Base-by-base conservation (phyloP, 2,888 invertebrate species). In the Dolomedes plantarius region DNA sequence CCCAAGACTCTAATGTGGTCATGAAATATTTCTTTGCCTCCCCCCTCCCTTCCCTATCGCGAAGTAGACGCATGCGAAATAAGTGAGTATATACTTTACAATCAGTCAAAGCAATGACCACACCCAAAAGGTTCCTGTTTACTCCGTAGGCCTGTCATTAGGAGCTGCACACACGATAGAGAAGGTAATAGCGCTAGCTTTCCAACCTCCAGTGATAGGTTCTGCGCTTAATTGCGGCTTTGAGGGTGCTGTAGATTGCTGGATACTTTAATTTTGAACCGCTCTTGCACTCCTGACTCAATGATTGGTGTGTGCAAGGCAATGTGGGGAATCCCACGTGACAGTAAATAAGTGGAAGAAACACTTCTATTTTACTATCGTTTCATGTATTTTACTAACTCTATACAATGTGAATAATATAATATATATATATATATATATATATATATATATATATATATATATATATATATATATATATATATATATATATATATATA, bases 111-210 rank as follows among this genome's bases (percentile, higher is more conserved):
- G 36, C 71, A 16, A 23, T 29, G 29, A 29, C 71, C 79, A 79
- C 79, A 79, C 79, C 79, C 79, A 65, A 62, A 65, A 65, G 79
- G 71, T 79, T 46, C 79, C 79, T 79, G 72, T 79, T 79, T 79
- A 79, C 79, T 16, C 13, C 29, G 23, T 16, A 23, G 28, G 32
- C 79, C 79, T 72, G 65, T 72, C 79, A 79, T 79, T 79, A 79
- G 32, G 32, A 72, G 41, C n/a, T 29, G 67, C 28, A 23, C 46
- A 32, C 23, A 36, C 28, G 71, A 29, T 46, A 32, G 67, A 31
- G 27, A 11, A 6, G 32, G 76, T 76, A 76, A 76, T 68, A 46
- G 68, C 41, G 50, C 67, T 31, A 68, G 76, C 67, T 76, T 76
- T 76, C 67, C 67, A 68, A 50, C 76, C 76, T 76, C 31, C 27